A percentile compares a stretch with the other conserved stretches of the same genome.
Evolutionary conservation across 2,797 vertebrate genomes (phyloP).

Genomic region (Enteromius trimaculatus): DNA sequence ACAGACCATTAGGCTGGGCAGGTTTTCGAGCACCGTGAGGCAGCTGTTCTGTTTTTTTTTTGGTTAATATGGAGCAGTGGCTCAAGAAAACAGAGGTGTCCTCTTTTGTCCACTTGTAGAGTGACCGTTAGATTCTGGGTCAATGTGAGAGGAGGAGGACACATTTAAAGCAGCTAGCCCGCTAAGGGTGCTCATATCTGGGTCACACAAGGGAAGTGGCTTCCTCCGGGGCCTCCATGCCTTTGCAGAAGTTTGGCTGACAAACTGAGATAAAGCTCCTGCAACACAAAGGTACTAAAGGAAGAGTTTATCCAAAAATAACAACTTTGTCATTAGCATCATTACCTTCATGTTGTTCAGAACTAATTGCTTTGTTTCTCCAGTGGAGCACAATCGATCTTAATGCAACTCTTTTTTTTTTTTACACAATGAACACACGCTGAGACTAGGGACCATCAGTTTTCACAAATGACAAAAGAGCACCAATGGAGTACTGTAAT

Average conservation of each 20-base stretch:
- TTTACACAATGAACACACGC: not conserved
- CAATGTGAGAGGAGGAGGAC: slow-evolving; percentile 67
- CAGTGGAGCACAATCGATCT: not conserved
- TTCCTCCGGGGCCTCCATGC: slow-evolving; percentile 60
- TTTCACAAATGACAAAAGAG: not conserved
- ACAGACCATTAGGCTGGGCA: slow-evolving; percentile 23
- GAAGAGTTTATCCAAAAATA: not conserved
- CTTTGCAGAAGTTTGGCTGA: slow-evolving; percentile 60
- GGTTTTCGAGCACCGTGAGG: slow-evolving; percentile 5
- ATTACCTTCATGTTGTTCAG: not conserved
- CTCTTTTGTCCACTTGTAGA: slow-evolving; percentile 60
- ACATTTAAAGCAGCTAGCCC: slow-evolving; percentile 62
- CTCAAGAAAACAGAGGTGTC: slow-evolving; percentile 38
- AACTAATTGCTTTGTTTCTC: not conserved
- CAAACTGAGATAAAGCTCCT: slow-evolving; percentile 32
- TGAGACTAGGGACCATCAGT: not conserved
- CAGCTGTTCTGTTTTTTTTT: not conserved
- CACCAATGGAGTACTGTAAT: not conserved
- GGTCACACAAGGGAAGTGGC: slow-evolving; percentile 63
- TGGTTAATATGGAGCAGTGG: slow-evolving; percentile 11
- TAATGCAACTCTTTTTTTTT: not conserved
- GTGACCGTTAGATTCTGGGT: slow-evolving; percentile 73
- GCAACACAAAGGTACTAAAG: not conserved
- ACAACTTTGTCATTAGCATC: not conserved
- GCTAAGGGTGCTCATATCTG: slow-evolving; percentile 63